Base-by-base conservation (phyloP, 2,888 invertebrate species). In the Torymus auratus region DNA sequence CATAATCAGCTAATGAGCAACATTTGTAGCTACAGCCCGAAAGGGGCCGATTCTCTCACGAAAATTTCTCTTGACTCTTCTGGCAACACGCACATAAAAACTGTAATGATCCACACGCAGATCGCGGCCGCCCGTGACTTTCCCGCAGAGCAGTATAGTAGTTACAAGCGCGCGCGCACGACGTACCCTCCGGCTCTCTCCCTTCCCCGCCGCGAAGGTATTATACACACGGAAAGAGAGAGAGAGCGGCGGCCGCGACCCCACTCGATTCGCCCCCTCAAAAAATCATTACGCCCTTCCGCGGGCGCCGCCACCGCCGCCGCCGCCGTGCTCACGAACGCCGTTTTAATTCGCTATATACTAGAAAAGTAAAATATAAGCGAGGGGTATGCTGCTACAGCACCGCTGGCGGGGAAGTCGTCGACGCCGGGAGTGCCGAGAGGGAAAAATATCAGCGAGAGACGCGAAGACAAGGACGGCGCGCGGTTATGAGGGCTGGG, bases 241-340 rank as follows among this genome's bases (percentile, higher is more conserved):
- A 75, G 62, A 71, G 78, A 78, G 52, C 70, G 75, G 7, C 41
- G 41, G 7, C 41, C 84, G 83, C 93, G 92, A 93, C 93, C 93
- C 93, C 93, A 93, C 93, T 94, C 93, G 94, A 94, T 94, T 94
- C 94, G 94, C 73, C 94, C 94, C 94, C 95, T 91, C 95, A 95
- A 95, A 95, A 95, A 95, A 95, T 95, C 95, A 95, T 95, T 95
- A 95, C 95, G 94, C 94, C 92, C 92, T 93, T 93, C 92, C 91
- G 94, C 93, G 94, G 92, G 91, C 13, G 20, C 13, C 13, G 80
- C 91, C 1, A 10, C 41, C 7, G 41, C 41, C 7, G 28, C 28
- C 4, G 28, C 28, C 7, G 41, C 41, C 41, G 41, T 91, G 91
- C 91, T 91, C 93, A 93, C 93, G 93, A 93, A 93, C 93, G 93